Base-by-base conservation (phyloP, 2,888 invertebrate species). In the Helleia helle region DNA sequence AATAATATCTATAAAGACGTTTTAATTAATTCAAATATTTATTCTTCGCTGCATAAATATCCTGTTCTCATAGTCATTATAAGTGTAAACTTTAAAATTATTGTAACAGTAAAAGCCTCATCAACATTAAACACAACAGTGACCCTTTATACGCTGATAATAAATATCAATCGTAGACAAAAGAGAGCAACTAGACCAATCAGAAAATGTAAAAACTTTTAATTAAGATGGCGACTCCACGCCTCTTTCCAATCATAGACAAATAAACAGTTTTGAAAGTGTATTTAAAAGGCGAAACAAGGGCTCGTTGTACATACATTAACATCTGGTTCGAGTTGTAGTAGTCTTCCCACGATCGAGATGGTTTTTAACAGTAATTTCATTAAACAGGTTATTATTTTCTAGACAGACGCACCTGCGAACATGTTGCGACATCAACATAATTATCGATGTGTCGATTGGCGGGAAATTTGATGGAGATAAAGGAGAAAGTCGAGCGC, bases 241-340 rank as follows among this genome's bases (percentile, higher is more conserved):
- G 22, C 22, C 22, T 11, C 38, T 44, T 36, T 7, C 7, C 22
- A 2, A 5, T 22, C 3, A 6, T 22, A 22, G 22, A 22, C 22
- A 22, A 22, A 22, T 22, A n/a, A n/a, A n/a, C n/a, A 22, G 22
- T 22, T 22, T 22, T 22, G 22, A 22, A 22, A 22, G 12, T 4
- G 31, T 17, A 11, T 31, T 31, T 54, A 39, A 22, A 22, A 22
- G 22, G 22, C 22, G 6, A 47, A 48, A 57, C 55, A 56, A 52
- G 49, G 54, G 46, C 56, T 59, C 54, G 55, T 57, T 61, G 60
- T 61, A 60, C 49, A 49, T 44, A 44, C 49, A 54, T 49, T 52
- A 52, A 63, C 65, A 66, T 65, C 62, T 66, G 66, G 60, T 54
- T 47, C 42, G 30, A 53, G 56, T 58, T 47, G 51, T 58, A 13